phyloP scores from a whole-genome alignment of 2,113 vertebrate genomes.

The Eonycteris spelaea region DNA sequence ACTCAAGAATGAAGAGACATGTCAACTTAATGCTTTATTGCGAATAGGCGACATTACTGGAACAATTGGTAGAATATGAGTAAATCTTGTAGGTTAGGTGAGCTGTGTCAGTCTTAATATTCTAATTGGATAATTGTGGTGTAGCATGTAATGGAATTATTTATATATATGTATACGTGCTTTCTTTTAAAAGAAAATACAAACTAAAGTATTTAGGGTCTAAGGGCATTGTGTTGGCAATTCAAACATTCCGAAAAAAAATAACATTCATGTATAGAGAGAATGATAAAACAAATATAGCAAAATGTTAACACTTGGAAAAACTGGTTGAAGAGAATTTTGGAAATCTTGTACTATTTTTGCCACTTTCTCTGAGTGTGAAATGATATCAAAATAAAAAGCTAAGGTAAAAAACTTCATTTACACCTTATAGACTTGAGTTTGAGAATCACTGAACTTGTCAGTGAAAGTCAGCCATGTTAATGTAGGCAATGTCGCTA shows the following conservation, averaged over 20 bases:
- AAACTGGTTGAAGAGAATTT: background rate
- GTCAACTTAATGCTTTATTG: background rate
- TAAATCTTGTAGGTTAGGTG: background rate
- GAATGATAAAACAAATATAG: background rate
- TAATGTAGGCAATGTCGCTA: background rate
- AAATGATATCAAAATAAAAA: background rate
- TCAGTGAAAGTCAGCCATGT: background rate
- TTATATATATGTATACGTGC: too few relatives aligned
- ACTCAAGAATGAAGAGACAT: background rate
- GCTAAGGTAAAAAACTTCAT: background rate
- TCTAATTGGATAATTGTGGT: background rate
- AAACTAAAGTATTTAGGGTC: background rate
- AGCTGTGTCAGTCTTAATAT: background rate
- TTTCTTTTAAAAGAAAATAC: background rate
- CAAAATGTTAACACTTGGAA: background rate
- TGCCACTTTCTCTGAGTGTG: background rate
- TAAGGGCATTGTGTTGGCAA: background rate
- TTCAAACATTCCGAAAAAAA: background rate
- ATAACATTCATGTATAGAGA: too few relatives aligned
- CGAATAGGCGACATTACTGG: background rate
- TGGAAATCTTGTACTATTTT: background rate
- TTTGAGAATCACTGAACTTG: background rate
- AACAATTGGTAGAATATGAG: background rate
- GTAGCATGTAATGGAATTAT: too few relatives aligned
- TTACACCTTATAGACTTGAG: background rate